These are phyloP conservation scores for Rhamnusium bicolor DNA, from an alignment of 2,888 invertebrate species.

Conservation along the genomic window DNA sequence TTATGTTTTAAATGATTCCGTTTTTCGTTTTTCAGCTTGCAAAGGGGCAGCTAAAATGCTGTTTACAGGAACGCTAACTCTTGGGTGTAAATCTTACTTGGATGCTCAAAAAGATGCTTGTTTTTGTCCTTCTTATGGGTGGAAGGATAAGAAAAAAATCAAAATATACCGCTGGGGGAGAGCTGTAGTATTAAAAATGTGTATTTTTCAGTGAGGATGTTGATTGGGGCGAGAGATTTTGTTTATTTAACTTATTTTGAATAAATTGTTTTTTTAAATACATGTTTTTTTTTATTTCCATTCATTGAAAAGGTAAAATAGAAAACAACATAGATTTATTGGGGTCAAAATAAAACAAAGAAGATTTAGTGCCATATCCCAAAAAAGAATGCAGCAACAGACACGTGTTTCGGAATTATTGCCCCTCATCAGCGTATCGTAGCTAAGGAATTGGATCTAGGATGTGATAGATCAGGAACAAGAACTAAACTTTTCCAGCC, in stretches of 20 bases:
- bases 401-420: too few species aligned
- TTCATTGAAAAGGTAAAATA: too few species aligned
- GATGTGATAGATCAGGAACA: too few species aligned
- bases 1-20: too few species aligned
- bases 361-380: too few species aligned
- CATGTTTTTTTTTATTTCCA: too few species aligned
- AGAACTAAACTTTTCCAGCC: too few species aligned
- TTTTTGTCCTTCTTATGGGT: slow-evolving; percentile 75
- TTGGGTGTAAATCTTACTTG: slow-evolving; percentile 90
- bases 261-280: not conserved
- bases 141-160: slow-evolving; percentile 68
- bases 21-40: slow-evolving; percentile 77
- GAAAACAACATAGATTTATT: too few species aligned
- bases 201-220: not conserved
- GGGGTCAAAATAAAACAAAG: too few species aligned
- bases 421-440: too few species aligned
- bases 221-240: not conserved
- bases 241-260: not conserved
- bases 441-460: too few species aligned
- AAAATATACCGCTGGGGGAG: slow-evolving; percentile 70
- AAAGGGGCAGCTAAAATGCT: slow-evolving; percentile 89
- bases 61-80: slow-evolving; percentile 86
- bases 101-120: slow-evolving; percentile 90
- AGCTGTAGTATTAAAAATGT: slow-evolving; percentile 15
- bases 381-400: too few species aligned